Percentiles rank a stretch among this genome's conserved stretches.
Evolutionary conservation across 2,888 invertebrate species (phyloP).

Genomic region (Papilio gigon): DNA sequence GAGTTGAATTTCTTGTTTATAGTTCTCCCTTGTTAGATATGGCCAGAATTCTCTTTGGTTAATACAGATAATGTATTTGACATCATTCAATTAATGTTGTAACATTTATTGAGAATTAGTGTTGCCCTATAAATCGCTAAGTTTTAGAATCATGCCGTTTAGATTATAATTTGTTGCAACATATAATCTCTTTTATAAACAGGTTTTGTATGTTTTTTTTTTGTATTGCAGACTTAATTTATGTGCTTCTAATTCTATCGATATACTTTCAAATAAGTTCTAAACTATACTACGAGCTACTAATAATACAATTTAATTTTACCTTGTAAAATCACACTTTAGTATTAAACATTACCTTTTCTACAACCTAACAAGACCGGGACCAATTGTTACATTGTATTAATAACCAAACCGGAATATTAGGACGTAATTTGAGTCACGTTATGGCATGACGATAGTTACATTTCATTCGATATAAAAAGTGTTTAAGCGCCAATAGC

Average conservation of each 20-base stretch:
- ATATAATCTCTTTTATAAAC: no score
- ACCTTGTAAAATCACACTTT: background rate
- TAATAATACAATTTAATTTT: background rate
- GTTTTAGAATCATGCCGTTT: no score
- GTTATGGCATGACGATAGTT: background rate
- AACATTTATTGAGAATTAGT: background rate
- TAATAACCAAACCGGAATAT: constrained; percentile 6
- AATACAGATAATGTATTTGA: no score
- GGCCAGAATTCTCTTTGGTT: no score
- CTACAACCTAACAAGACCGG: background rate
- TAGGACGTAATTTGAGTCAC: background rate
- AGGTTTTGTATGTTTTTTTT: no score
- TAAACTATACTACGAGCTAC: background rate
- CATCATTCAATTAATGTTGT: background rate
- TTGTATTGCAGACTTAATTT: no score
- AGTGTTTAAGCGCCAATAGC: no score
- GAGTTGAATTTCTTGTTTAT: no score
- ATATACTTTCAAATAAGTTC: no score
- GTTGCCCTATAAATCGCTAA: background rate
- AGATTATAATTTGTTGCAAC: background rate
- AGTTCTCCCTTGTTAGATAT: no score
- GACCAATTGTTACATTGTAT: background rate
- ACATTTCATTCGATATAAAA: background rate
- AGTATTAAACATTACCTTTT: background rate
- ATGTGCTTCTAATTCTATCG: no score